phyloP scores from a whole-genome alignment of 2,797 vertebrate species.

The Artibeus lituratus region DNA sequence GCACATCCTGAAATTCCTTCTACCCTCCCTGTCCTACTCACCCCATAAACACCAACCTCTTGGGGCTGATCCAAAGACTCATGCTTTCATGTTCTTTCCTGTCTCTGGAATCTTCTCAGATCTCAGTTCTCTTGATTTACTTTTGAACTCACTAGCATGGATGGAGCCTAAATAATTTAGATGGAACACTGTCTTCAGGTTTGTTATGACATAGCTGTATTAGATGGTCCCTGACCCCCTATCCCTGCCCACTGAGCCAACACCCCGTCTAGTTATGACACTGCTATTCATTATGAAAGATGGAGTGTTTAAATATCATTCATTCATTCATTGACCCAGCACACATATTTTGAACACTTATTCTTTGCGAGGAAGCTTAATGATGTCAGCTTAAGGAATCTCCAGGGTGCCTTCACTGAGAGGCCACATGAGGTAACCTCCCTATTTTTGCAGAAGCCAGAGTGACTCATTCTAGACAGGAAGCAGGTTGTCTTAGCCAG shows the following conservation, averaged over 20 bases:
- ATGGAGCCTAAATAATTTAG: not conserved
- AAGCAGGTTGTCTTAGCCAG: not conserved
- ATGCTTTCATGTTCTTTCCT: not conserved
- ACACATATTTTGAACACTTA: not conserved
- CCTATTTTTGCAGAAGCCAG: not conserved
- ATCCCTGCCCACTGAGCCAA: not conserved
- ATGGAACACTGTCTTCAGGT: not conserved
- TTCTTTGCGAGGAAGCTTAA: not conserved
- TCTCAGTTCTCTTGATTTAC: not conserved
- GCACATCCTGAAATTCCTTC: rapidly evolving
- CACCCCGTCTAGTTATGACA: not conserved
- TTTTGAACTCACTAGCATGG: not conserved
- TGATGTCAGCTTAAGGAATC: not conserved
- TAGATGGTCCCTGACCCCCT: not conserved
- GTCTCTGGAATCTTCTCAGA: not conserved
- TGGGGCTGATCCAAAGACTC: not conserved
- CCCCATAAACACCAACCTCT: not conserved
- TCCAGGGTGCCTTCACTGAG: not conserved
- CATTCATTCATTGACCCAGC: not conserved
- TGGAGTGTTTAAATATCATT: not conserved
- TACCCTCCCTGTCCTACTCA: rapidly evolving
- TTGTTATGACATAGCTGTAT: not conserved
- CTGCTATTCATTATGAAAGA: not conserved
- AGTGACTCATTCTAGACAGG: not conserved
- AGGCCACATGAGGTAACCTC: not conserved